Conservation (phyloP, 2,797 vertebrate species). For the Eulemur albifrons region DNA sequence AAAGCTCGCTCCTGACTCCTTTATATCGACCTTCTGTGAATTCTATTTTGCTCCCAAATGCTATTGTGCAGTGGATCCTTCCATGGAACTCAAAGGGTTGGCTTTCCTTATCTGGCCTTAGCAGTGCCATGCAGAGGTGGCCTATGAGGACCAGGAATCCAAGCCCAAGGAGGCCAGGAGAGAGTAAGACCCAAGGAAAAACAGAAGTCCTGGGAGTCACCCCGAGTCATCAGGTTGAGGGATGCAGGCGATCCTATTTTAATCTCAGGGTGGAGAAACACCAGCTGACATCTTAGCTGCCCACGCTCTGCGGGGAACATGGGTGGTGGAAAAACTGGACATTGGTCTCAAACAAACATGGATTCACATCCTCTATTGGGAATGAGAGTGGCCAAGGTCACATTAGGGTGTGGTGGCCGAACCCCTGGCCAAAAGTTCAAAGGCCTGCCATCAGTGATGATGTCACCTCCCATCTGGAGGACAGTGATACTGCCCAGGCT, state of each 20-base stretch:
- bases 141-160: background rate
- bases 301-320: background rate
- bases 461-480: background rate
- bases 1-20: background rate
- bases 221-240: background rate
- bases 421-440: background rate
- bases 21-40: background rate
- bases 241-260: background rate
- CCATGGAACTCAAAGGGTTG: background rate
- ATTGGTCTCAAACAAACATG: background rate
- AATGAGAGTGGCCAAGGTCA: background rate
- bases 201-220: background rate
- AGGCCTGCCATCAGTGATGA: background rate
- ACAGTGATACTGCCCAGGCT: too few species aligned
- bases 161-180: background rate
- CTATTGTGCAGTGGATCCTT: background rate
- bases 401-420: background rate
- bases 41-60: background rate
- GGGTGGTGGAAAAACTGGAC: background rate
- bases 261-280: background rate
- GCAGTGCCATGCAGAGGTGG: background rate
- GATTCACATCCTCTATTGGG: background rate
- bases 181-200: background rate
- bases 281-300: background rate
- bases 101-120: background rate